Evolutionary conservation across 2,113 vertebrate species (phyloP), one percentile per base, ranked within the genome.

Genomic region (Rhynchomys soricoides): DNA sequence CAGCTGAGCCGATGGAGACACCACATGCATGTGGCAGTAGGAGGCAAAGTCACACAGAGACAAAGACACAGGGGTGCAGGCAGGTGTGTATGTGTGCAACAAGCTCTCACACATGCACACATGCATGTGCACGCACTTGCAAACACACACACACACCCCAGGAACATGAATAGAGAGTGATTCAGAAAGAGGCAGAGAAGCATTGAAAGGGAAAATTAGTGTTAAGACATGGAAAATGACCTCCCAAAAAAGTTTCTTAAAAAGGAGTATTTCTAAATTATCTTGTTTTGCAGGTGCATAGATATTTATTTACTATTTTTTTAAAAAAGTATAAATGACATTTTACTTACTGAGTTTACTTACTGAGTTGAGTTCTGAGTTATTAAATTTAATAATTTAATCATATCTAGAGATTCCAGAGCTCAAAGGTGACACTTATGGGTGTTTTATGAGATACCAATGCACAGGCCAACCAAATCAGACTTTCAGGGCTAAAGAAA

Each of bases 1-100:
- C 95, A 95, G 97, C 97, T 91, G 97, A 95, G 97, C 94, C 94
- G 88, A 97, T 94, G 97, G 92, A 95, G 92, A 97, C 96, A 94
- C 71, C 97, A 98, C 97, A 97, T 95, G 97, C 92, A 86, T 59
- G 55, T 0, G 55, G 82, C 81, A 50, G 81, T 52, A 86, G 89
- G 94, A 93, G 92, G 94, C 88, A 95, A 85, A 94, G 85, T 78
- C 94, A 88, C 45, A 85, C 21, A 29, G 79, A 95, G 88, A 94
- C 95, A 95, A 96, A 95, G 70, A 82, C 48, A 37, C 64, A 43
- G 17, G 21, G 0, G 3, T 13, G 1, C 37, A 57, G n/a, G 86
- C 68, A 19, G 70, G 88, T 19, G 55, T 29, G 64, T 29, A 34
- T 21, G 21, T 68, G 31, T 68, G 66, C 66, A 68, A 34, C 64